Conservation (phyloP, 1,140 invertebrate species). For the Thaumatotibia leucotreta region DNA sequence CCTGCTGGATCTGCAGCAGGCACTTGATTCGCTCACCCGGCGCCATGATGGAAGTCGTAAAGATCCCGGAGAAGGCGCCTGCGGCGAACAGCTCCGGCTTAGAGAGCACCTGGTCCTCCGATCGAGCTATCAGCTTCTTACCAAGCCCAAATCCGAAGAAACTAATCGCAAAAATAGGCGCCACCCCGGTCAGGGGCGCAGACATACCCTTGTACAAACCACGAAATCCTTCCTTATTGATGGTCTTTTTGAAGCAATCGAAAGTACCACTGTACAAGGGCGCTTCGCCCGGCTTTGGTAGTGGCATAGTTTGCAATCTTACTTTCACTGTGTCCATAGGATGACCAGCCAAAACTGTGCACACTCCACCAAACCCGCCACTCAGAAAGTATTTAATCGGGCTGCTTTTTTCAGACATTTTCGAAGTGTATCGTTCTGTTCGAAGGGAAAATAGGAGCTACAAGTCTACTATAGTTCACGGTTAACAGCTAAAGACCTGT, state of each 20-base stretch:
- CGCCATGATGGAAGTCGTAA: slow-evolving; percentile 97
- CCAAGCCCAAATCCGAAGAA: slow-evolving; percentile 98
- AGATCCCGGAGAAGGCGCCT: slow-evolving; percentile 95
- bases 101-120: slow-evolving; percentile 83
- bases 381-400: slow-evolving; percentile 96
- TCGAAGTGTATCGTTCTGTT: slow-evolving; percentile 30
- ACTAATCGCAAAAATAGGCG: slow-evolving; percentile 96
- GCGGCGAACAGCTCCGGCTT: slow-evolving; percentile 90
- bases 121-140: slow-evolving; percentile 87
- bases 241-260: slow-evolving; percentile 96
- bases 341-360: slow-evolving; percentile 95
- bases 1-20: slow-evolving; percentile 93
- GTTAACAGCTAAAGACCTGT: background rate
- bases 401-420: slow-evolving; percentile 79
- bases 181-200: slow-evolving; percentile 84
- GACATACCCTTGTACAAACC: slow-evolving; percentile 90
- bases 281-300: slow-evolving; percentile 82
- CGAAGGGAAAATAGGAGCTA: slow-evolving; percentile 16
- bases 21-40: slow-evolving; percentile 99
- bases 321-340: slow-evolving; percentile 96
- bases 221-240: slow-evolving; percentile 90
- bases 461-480: background rate
- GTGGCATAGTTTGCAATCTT: slow-evolving; percentile 95
- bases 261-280: slow-evolving; percentile 92
- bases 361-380: slow-evolving; percentile 97